Base-by-base conservation (phyloP, 2,888 invertebrate genomes). In the Tetramorium bicarinatum region DNA sequence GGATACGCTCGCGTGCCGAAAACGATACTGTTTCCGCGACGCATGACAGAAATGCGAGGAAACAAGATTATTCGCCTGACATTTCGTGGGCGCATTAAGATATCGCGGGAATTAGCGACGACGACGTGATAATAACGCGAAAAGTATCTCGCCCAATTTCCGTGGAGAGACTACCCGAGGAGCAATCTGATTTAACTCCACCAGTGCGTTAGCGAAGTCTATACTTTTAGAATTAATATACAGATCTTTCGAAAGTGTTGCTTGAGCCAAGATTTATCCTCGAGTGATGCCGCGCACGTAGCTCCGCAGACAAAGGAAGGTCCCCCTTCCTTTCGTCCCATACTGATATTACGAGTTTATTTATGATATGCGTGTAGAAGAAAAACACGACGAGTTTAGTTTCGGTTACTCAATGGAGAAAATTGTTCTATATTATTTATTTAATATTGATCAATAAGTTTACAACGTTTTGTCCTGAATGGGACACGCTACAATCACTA, bases 161-260 rank as follows among this genome's bases (percentile, higher is more conserved):
- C 49, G 3, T 2, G 34, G n/a, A 49, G 13, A 13, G 25, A 9
- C 38, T 15, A 13, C 18, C 34, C 29, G 7, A 49, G 69, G 29
- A 52, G 52, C 71, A 54, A 71, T 3, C 54, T 52, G 38, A 54
- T 54, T 54, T 54, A 71, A 71, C 21, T 71, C 15, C n/a, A 38
- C 15, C 15, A 25, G 52, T 71, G 21, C 38, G n/a, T 49, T 34
- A 69, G n/a, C n/a, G n/a, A 49, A 71, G 21, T 71, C 21, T 52
- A 71, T 38, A 34, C n/a, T 13, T 69, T 3, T 29, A 66, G 64
- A 25, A 66, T 66, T 66, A 66, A 66, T 64, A 64, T 15, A 44
- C 69, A 34, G 21, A 34, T 71, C 21, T 71, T 34, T 52, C 41
- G 64, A 44, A 64, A 64, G 41, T 64, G 64, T 64, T 44, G 64